Evolutionary conservation across 2,797 vertebrate species (phyloP).

Genomic region (Anas acuta): DNA sequence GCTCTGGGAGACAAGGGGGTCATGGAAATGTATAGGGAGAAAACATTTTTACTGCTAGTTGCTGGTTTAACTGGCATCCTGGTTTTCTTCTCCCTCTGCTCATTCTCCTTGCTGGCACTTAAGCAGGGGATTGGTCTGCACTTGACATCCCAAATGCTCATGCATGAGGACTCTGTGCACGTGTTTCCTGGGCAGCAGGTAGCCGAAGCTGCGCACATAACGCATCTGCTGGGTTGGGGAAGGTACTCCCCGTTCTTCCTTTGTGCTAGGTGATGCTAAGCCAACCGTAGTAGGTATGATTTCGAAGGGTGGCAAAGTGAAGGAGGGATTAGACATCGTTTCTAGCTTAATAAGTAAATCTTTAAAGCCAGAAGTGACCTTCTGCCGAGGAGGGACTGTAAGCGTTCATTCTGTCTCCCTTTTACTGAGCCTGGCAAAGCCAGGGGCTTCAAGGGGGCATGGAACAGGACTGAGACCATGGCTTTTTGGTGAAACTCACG

Average conservation of each 20-base stretch:
- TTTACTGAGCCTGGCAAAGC: neutral
- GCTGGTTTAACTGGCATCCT: neutral
- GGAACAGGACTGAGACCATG: neutral
- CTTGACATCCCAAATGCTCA: neutral
- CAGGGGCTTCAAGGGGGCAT: rapidly evolving
- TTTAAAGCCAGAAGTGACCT: neutral
- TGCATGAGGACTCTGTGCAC: neutral
- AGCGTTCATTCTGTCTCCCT: neutral
- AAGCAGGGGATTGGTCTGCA: too few relatives aligned
- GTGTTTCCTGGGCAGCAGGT: neutral
- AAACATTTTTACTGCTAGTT: neutral
- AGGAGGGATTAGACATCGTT: neutral
- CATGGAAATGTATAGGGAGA: neutral
- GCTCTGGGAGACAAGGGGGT: neutral
- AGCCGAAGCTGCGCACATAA: neutral
- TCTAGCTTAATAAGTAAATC: neutral
- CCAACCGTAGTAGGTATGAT: neutral
- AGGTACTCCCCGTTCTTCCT: neutral
- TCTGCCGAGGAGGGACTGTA: neutral
- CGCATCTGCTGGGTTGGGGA: neutral
- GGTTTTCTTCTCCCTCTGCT: neutral
- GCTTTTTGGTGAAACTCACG: neutral
- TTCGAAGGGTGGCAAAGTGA: neutral
- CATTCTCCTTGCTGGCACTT: too few relatives aligned
- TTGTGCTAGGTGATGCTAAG: neutral